Conservation (phyloP, 2,113 vertebrate genomes). For the Nerophis lumbriciformis region DNA sequence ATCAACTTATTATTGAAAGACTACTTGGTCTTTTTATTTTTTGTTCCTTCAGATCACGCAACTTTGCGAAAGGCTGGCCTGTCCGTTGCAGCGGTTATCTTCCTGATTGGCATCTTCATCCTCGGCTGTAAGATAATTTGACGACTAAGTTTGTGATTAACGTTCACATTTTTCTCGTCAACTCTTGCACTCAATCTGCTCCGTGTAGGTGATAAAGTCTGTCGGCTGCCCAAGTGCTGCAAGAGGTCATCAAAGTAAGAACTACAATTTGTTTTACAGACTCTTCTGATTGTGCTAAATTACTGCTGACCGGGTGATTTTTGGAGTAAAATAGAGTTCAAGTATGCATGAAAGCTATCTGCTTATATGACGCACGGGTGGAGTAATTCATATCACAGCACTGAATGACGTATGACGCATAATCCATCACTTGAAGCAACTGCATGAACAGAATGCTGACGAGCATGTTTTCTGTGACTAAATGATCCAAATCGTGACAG, state of each 20-base stretch:
- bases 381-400: slow-evolving; percentile 29
- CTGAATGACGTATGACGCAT: slow-evolving; percentile 36
- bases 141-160: background rate
- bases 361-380: slow-evolving; percentile 14
- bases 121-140: slow-evolving; percentile 60
- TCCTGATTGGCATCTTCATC: slow-evolving; percentile 66
- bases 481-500: slow-evolving; percentile 29
- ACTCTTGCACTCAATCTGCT: slow-evolving; percentile 1
- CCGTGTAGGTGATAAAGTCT: slow-evolving; percentile 48
- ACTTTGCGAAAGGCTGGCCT: slow-evolving; percentile 53
- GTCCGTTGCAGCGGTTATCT: slow-evolving; percentile 59
- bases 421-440: slow-evolving; percentile 37
- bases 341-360: slow-evolving; percentile 14
- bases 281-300: background rate
- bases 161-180: background rate
- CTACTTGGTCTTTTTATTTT: background rate
- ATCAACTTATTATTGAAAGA: too few relatives aligned
- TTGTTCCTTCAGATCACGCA: slow-evolving; percentile 48
- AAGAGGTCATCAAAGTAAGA: slow-evolving; percentile 52
- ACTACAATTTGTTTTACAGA: background rate
- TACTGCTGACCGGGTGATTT: background rate
- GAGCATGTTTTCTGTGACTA: slow-evolving; percentile 38
- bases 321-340: slow-evolving; percentile 8
- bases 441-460: slow-evolving; percentile 46
- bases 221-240: slow-evolving; percentile 41